Conservation (phyloP, 1,140 invertebrate species). For the Chionoecetes opilio region DNA sequence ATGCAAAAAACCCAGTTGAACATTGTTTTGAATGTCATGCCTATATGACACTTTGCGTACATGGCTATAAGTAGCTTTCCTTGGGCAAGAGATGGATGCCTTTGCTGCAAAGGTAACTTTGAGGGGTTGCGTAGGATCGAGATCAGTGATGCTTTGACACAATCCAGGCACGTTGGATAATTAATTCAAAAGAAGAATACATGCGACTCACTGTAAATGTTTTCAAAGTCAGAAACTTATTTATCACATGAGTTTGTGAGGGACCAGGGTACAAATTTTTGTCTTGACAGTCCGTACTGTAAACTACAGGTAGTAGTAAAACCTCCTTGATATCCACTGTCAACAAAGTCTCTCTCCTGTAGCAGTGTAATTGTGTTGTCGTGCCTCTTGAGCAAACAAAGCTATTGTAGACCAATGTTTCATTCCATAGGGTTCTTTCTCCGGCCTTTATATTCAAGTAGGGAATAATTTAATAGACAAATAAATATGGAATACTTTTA, state of each 20-base stretch:
- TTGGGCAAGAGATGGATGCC: not conserved
- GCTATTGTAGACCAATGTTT: not conserved
- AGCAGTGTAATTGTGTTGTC: not conserved
- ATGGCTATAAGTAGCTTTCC: not conserved
- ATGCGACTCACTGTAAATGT: not conserved
- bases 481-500: not conserved
- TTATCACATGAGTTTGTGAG: not conserved
- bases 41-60: not conserved
- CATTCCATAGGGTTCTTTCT: not conserved
- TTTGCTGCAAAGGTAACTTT: not conserved
- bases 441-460: not conserved
- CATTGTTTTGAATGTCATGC: not conserved
- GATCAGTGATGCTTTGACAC: not conserved
- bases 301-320: not conserved
- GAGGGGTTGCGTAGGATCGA: not conserved
- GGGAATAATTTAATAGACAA: not conserved
- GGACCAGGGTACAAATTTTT: not conserved
- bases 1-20: not conserved
- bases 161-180: not conserved
- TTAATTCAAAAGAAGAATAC: not conserved
- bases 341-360: not conserved
- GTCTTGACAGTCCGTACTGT: not conserved
- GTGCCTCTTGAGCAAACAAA: not conserved
- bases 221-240: not conserved
- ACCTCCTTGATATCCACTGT: not conserved